These are phyloP conservation scores for Valencia hispanica DNA, from an alignment of 2,797 vertebrate species.

Conservation along the genomic window DNA sequence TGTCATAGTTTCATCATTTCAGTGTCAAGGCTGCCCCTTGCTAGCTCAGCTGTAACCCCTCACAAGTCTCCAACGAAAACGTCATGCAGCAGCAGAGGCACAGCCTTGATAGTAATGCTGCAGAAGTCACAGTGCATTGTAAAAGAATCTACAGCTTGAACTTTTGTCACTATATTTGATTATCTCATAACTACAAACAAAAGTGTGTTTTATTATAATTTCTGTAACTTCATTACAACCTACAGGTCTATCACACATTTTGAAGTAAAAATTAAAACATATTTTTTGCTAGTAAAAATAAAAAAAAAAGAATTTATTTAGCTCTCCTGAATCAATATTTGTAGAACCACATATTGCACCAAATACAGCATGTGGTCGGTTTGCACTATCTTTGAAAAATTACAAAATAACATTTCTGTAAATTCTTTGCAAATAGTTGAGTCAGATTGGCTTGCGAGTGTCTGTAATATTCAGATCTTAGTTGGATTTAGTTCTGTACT, in stretches of 20 bases:
- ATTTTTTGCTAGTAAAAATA: not conserved
- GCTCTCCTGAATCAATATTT: too few species aligned
- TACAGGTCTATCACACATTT: too few species aligned
- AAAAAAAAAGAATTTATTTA: not conserved
- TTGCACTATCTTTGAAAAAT: not conserved
- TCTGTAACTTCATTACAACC: too few species aligned
- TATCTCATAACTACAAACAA: too few species aligned
- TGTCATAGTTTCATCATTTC: constrained; percentile 69
- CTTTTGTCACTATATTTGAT: not conserved
- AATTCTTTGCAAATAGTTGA: not conserved
- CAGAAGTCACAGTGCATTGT: constrained; percentile 30
- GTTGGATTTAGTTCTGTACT: not conserved
- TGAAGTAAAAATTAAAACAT: not conserved
- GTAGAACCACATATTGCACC: too few species aligned
- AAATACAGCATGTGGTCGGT: not conserved
- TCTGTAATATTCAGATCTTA: not conserved
- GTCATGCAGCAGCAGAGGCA: constrained; percentile 35
- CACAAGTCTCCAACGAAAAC: constrained; percentile 67
- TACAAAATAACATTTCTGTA: not conserved
- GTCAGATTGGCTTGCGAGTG: not conserved
- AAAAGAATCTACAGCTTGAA: not conserved
- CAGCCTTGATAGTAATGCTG: constrained; percentile 52
- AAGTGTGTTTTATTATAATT: too few species aligned
- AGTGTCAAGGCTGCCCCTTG: constrained; percentile 64
- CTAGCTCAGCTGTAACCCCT: constrained; percentile 50